Evolutionary conservation across 2,888 invertebrate genomes (phyloP).

Genomic region (Cheilosia soror): DNA sequence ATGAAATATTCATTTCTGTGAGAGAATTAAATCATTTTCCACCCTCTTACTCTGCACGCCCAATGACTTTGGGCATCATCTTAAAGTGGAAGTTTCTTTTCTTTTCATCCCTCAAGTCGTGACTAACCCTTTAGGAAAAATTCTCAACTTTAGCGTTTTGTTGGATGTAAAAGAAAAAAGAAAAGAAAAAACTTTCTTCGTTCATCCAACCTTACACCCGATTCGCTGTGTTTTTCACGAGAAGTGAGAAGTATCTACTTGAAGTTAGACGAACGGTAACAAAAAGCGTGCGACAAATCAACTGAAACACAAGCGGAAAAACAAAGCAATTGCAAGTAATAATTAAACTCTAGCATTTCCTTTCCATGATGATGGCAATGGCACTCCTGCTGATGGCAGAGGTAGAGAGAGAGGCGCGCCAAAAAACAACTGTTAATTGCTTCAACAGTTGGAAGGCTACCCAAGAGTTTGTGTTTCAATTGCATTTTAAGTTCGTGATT

Average conservation of each 20-base stretch:
- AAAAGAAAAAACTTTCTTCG: slow-evolving; percentile 18
- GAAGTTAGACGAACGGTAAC: slow-evolving; percentile 31
- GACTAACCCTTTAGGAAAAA: slow-evolving; percentile 15
- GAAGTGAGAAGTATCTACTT: slow-evolving; percentile 15
- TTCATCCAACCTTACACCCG: background rate
- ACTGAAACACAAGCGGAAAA: slow-evolving; percentile 67
- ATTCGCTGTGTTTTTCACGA: slow-evolving; percentile 7
- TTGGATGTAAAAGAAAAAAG: slow-evolving; percentile 4
- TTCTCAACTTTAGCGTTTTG: slow-evolving; percentile 33
- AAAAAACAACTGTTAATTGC: slow-evolving; percentile 74
- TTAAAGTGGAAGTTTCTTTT: slow-evolving; percentile 5
- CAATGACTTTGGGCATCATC: slow-evolving; percentile 5
- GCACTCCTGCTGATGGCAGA: slow-evolving; percentile 3
- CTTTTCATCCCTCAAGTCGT: slow-evolving; percentile 10
- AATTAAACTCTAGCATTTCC: slow-evolving; percentile 72
- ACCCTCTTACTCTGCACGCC: background rate
- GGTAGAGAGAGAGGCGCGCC: slow-evolving; percentile 3
- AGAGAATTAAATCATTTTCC: background rate
- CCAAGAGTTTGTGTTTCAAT: slow-evolving; percentile 44
- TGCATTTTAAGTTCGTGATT: slow-evolving; percentile 66
- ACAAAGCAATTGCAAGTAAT: slow-evolving; percentile 71
- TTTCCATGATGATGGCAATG: slow-evolving; percentile 42
- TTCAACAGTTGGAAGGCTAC: slow-evolving; percentile 70
- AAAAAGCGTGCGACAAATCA: slow-evolving; percentile 72
- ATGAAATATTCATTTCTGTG: background rate